Evolutionary conservation across 35 echinoderm and acorn worm species (phyloP).

Genomic region (Chiridota heheva): DNA sequence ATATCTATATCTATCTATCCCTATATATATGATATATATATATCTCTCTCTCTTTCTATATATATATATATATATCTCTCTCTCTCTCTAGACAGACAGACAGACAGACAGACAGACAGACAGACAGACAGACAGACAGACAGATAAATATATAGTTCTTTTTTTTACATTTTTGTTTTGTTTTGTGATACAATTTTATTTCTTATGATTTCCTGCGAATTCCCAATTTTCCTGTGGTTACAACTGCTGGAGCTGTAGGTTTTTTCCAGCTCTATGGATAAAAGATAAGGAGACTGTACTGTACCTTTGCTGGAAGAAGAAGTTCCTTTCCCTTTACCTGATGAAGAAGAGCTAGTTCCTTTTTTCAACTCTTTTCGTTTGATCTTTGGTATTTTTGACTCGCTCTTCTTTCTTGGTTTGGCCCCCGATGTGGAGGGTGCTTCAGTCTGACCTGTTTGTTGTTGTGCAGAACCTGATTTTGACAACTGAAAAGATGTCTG

Average conservation of each 20-base stretch:
- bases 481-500: slow-evolving; percentile 10
- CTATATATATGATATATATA: too few relatives aligned
- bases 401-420: slow-evolving; percentile 46
- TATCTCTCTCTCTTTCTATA: too few relatives aligned
- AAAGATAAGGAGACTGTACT: too few relatives aligned
- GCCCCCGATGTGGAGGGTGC: slow-evolving; percentile 41
- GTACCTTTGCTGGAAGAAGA: slow-evolving; percentile 38
- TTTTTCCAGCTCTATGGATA: too few relatives aligned
- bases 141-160: too few relatives aligned
- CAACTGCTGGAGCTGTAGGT: too few relatives aligned
- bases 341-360: background rate
- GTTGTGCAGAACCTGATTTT: slow-evolving; percentile 14
- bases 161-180: background rate
- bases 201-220: too few relatives aligned
- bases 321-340: slow-evolving; percentile 70
- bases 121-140: too few relatives aligned
- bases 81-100: background rate
- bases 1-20: too few relatives aligned
- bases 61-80: too few relatives aligned
- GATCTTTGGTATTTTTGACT: slow-evolving; percentile 12
- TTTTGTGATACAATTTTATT: background rate
- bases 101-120: too few relatives aligned
- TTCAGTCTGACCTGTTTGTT: slow-evolving; percentile 21
- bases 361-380: slow-evolving; percentile 8
- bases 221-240: too few relatives aligned